phyloP scores from a whole-genome alignment of 2,888 invertebrate species.

The Anthophora plumipes region DNA sequence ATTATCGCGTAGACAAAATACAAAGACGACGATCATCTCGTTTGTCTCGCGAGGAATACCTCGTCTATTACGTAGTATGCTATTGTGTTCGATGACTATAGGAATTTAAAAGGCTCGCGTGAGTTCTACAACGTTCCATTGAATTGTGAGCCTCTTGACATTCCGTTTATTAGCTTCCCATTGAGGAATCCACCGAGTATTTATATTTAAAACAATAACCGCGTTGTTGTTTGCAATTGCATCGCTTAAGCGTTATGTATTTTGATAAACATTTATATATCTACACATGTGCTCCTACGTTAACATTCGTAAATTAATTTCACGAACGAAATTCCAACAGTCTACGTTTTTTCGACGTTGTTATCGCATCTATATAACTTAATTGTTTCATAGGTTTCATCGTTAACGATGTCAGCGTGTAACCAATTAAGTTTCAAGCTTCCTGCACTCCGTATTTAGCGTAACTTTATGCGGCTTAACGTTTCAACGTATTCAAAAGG shows the following conservation, averaged over 20 bases:
- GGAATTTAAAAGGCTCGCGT: conserved; percentile 45
- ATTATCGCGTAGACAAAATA: conserved; percentile 10
- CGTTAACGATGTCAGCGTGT: conserved; percentile 16
- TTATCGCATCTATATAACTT: conserved; percentile 27
- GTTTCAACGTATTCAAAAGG: conserved; percentile 9
- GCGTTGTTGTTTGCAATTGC: conserved; percentile 27
- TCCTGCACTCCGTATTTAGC: not conserved
- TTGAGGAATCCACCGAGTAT: not conserved
- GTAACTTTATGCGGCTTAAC: conserved; percentile 18
- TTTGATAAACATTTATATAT: not conserved
- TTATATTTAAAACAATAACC: conserved; percentile 18
- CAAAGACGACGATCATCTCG: conserved; percentile 24
- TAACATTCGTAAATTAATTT: conserved; percentile 6
- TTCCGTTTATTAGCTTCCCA: conserved; percentile 20
- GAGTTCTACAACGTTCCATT: conserved; percentile 24
- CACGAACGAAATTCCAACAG: not conserved
- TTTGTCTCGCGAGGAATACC: conserved; percentile 35
- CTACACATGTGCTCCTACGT: not conserved
- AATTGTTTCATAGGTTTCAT: conserved; percentile 1
- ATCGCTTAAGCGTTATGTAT: conserved; percentile 3
- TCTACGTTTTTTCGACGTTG: not conserved
- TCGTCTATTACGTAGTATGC: conserved; percentile 39
- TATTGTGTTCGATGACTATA: conserved; percentile 56
- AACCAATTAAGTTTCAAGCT: conserved; percentile 20
- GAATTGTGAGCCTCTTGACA: conserved; percentile 16